Percentiles rank a stretch among this genome's conserved stretches.
Conservation (phyloP, 2,797 vertebrate species). For the Rhinophrynus dorsalis region DNA sequence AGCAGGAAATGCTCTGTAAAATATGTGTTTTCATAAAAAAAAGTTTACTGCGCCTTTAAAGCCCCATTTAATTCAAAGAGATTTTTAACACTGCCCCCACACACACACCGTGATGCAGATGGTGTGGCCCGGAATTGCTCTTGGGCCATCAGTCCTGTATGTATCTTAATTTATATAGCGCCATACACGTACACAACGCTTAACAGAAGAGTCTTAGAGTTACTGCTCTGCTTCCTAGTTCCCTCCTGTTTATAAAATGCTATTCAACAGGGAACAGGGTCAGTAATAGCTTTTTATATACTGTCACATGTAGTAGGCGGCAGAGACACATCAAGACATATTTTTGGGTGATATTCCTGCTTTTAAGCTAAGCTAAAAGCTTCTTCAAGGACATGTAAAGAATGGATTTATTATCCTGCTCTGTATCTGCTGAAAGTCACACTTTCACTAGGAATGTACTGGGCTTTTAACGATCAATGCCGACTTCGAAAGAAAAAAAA, state of each 20-base stretch:
- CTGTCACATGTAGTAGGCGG: background rate
- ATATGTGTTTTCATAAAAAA: too few species aligned
- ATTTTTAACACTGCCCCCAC: too few species aligned
- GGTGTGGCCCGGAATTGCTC: too few species aligned
- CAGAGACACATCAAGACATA: background rate
- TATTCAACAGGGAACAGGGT: background rate
- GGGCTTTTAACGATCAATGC: background rate
- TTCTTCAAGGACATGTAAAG: background rate
- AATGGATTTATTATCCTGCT: background rate
- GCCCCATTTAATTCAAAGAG: too few species aligned
- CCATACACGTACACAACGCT: too few species aligned
- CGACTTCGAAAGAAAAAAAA: background rate
- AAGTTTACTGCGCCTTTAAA: too few species aligned
- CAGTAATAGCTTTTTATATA: background rate
- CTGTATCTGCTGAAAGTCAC: background rate
- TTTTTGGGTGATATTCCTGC: background rate
- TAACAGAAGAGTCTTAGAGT: background rate
- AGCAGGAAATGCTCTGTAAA: too few species aligned
- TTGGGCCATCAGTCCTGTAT: too few species aligned
- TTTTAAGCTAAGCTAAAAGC: constrained; percentile 3
- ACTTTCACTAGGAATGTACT: background rate
- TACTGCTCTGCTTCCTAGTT: background rate
- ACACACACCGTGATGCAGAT: too few species aligned
- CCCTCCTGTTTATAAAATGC: background rate
- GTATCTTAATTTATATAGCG: too few species aligned